These are phyloP conservation scores for Schizopygopsis malacanthus DNA, from an alignment of 2,797 vertebrate genomes.

Conservation along the genomic window DNA sequence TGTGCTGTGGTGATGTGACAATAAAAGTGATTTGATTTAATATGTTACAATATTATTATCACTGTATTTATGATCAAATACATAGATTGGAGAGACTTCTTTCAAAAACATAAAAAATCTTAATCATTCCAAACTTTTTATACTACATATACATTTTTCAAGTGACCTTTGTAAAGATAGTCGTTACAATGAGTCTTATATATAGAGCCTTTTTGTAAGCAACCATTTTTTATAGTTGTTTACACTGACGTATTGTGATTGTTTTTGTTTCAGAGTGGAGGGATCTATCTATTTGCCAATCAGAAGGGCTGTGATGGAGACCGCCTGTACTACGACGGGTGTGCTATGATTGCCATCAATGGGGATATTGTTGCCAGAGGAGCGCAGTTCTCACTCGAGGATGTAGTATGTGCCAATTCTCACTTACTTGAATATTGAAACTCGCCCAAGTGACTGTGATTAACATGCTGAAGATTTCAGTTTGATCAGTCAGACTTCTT, in stretches of 20 bases:
- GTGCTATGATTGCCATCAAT: conserved; percentile 91
- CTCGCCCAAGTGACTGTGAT: not conserved
- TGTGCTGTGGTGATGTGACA: too few species aligned
- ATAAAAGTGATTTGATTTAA: too few species aligned
- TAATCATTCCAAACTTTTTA: too few species aligned
- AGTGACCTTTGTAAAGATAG: not conserved
- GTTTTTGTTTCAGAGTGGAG: conserved; percentile 82
- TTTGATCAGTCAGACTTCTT: not conserved
- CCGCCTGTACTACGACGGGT: conserved; percentile 93
- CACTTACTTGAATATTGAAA: not conserved
- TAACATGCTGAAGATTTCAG: not conserved
- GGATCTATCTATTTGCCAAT: conserved; percentile 93
- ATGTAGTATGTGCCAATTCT: conserved; percentile 82
- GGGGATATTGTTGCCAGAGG: conserved; percentile 88
- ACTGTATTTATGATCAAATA: not conserved
- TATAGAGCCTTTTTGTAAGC: not conserved
- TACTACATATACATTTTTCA: too few species aligned
- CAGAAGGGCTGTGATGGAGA: conserved; percentile 96
- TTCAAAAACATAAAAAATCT: too few species aligned
- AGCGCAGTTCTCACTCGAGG: conserved; percentile 89
- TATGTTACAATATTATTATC: not conserved
- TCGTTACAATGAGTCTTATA: not conserved
- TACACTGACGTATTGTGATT: not conserved
- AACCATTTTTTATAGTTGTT: not conserved
- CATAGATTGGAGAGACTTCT: not conserved